Base-by-base conservation (phyloP, 2,888 invertebrate genomes). In the Drosophila peninsularis region DNA sequence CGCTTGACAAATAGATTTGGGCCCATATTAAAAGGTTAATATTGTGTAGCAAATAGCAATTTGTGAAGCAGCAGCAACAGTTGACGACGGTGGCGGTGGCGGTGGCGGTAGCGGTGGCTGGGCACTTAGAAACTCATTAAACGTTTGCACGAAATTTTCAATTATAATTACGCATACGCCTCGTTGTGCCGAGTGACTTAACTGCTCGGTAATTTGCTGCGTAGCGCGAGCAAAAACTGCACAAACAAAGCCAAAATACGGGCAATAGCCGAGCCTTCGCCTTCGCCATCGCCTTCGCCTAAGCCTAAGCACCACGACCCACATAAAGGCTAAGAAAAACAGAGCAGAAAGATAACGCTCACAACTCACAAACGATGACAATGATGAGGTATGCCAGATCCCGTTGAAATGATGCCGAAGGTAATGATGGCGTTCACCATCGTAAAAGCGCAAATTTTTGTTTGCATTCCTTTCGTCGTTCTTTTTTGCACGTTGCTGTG, bases 391-490 rank as follows among this genome's bases (percentile, higher is more conserved):
- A 68, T 62, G 57, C 44, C 68, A 63, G 60, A 27, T 55, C 56
- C 42, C 58, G 39, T 62, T 14, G 19, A 71, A 75, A 75, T 70
- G 41, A 54, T 57, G 57, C 53, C 68, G 49, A 62, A 47, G 62
- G 50, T 62, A 62, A 69, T 80, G 71, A 78, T 73, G 75, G 54
- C 54, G 67, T 53, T 65, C 41, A 34, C 56, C 78, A 32, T 86
- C 81, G 78, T 86, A 78, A 86, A 82, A 86, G 81, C 75, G 75
- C 71, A 85, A 80, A 80, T 86, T 80, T 88, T 88, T 85, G 88
- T 88, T 85, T 88, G 88, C 77, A 79, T 86, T 85, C 79, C 79
- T 79, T 79, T 80, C 70, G 36, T n/a, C 24, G 52, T 52, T 52
- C 21, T 37, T 52, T 37, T 62, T 61, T 55, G 47, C 45, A 14